A percentile compares a stretch with the other conserved stretches of the same genome.
phyloP scores from a whole-genome alignment of 2,797 vertebrate genomes.

The Graptemys geographica region DNA sequence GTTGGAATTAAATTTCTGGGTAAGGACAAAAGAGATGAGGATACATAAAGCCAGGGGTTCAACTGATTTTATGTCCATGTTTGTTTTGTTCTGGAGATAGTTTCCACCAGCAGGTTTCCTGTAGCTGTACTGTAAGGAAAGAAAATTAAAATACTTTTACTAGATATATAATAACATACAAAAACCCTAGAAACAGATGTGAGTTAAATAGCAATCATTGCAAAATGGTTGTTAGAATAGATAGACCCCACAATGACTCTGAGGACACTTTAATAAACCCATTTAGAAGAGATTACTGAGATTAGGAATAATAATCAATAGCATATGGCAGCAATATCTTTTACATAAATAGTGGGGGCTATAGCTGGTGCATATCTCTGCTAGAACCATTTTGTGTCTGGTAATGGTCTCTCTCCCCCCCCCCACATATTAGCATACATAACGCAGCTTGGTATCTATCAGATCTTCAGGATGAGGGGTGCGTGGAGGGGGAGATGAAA shows the following conservation, averaged over 20 bases:
- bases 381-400: conserved; percentile 15
- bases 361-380: background rate
- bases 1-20: background rate
- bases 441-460: background rate
- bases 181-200: background rate
- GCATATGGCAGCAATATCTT: background rate
- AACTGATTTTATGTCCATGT: background rate
- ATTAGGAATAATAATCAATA: conserved; percentile 42
- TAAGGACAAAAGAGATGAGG: accelerated
- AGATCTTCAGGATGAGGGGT: background rate
- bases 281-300: conserved; percentile 48
- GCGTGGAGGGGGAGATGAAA: background rate
- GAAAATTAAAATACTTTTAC: conserved; percentile 11
- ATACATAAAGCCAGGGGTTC: accelerated
- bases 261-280: conserved; percentile 47
- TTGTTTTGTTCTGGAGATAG: conserved; percentile 5
- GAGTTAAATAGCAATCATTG: conserved; percentile 2
- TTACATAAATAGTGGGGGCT: conserved; percentile 8
- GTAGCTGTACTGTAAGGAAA: background rate
- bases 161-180: background rate
- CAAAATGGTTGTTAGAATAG: background rate
- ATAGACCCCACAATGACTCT: conserved; percentile 16
- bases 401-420: background rate
- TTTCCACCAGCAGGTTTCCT: background rate
- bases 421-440: background rate